A percentile compares a stretch with the other conserved stretches of the same genome.
These are phyloP conservation scores for Tyria jacobaeae DNA, from an alignment of 2,888 invertebrate species.

Conservation along the genomic window DNA sequence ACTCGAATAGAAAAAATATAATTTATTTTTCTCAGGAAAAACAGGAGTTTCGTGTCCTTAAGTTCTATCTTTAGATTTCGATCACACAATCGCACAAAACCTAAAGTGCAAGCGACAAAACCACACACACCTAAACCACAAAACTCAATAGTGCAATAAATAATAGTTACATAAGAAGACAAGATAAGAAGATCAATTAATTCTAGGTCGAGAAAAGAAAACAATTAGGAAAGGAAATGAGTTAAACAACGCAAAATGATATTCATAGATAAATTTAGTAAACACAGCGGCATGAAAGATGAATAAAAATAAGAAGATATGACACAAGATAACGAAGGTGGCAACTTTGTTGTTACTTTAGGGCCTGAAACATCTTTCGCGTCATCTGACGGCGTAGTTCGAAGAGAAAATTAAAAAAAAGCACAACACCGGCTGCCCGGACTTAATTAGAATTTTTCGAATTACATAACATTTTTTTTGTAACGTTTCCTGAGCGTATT, in stretches of 20 bases:
- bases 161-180: too few species aligned
- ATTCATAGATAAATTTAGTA: constrained; percentile 31
- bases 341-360: constrained; percentile 67
- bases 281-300: constrained; percentile 40
- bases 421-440: constrained; percentile 73
- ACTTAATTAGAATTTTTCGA: constrained; percentile 84
- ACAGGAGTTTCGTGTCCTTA: too few species aligned
- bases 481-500: constrained; percentile 57
- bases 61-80: background rate
- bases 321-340: constrained; percentile 62
- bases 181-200: too few species aligned
- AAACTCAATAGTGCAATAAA: too few species aligned
- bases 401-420: constrained; percentile 79
- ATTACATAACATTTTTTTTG: constrained; percentile 72
- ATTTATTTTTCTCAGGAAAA: too few species aligned
- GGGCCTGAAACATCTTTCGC: constrained; percentile 68
- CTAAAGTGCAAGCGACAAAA: too few species aligned
- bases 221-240: constrained; percentile 5
- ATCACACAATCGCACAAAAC: background rate
- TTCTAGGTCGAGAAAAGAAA: background rate
- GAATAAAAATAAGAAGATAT: constrained; percentile 51
- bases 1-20: too few species aligned
- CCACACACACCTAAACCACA: too few species aligned
- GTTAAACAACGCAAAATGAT: constrained; percentile 11
- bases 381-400: constrained; percentile 78